Percentiles rank a stretch among this genome's conserved stretches.
Conservation (phyloP, 2,888 invertebrate species). For the Xylota sylvarum region DNA sequence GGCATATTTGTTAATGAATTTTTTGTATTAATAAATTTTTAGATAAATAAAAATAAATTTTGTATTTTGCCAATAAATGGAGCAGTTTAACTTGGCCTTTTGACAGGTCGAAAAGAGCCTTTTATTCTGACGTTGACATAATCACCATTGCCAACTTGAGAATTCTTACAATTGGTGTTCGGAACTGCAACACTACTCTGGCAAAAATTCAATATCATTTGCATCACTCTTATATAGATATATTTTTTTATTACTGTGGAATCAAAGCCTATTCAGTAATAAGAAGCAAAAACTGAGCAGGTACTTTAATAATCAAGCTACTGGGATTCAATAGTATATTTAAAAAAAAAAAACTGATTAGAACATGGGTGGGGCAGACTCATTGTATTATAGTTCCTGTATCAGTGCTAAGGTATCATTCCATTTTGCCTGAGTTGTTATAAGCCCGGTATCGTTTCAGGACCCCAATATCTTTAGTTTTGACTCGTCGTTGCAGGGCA, state of each 20-base stretch:
- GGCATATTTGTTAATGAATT: conserved; percentile 43
- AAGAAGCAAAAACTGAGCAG: too few relatives aligned
- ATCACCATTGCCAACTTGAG: conserved; percentile 20
- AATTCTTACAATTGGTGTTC: neutral
- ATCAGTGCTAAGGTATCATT: too few relatives aligned
- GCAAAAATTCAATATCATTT: neutral
- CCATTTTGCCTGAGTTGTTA: too few relatives aligned
- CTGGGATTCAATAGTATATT: too few relatives aligned
- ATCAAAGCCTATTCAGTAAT: neutral
- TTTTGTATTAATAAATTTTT: conserved; percentile 39
- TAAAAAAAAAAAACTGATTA: too few relatives aligned
- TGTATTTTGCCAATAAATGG: conserved; percentile 54
- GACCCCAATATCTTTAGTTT: too few relatives aligned
- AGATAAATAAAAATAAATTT: conserved; percentile 58
- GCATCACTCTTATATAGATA: too few relatives aligned
- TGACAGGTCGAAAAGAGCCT: conserved; percentile 11
- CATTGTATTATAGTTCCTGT: too few relatives aligned
- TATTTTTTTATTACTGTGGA: neutral
- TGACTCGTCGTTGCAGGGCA: too few relatives aligned
- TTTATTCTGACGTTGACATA: conserved; percentile 13
- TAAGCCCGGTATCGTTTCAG: too few relatives aligned
- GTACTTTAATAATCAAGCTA: too few relatives aligned
- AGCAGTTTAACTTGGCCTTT: conserved; percentile 39
- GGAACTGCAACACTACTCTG: neutral
- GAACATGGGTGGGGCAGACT: too few relatives aligned